Base-by-base conservation (phyloP, 2,888 invertebrate species). In the Xestia xanthographa region DNA sequence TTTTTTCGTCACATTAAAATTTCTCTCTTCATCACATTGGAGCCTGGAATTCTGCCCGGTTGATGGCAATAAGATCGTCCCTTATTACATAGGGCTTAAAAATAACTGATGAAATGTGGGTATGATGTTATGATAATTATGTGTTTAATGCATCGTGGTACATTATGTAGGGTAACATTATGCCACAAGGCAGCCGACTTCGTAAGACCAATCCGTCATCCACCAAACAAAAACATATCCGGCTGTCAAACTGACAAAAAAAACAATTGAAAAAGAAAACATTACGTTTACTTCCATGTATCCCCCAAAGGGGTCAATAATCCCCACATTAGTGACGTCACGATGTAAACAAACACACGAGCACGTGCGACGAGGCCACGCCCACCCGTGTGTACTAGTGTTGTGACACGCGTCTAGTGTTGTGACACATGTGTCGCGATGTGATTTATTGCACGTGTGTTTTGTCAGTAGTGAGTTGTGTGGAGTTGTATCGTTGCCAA, bases 321-420 rank as follows among this genome's bases (percentile, higher is more conserved):
- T 62, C 73, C 53, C 63, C 72, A 67, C 45, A 81, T 82, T 68
- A 79, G 66, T 79, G 79, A 78, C 67, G 74, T 84, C 66, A 76
- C 48, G 38, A 34, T 66, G 82, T 87, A 77, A 86, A 86, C 87
- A 77, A 77, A 71, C 63, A 84, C 20, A 77, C 17, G 43, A 60
- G 29, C 78, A 77, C 82, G 85, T 72, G 86, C 45, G 63, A 26
- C 34, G 43, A 41, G 43, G 53, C 22, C 63, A 73, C 78, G 71
- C 87, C 77, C 79, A 67, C 81, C 60, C 62, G 22, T 20, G 53
- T 48, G 66, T 56, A 48, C 74, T 79, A 86, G 85, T 81, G 84
- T 43, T 77, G 81, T 71, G 79, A 79, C 85, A 77, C 38, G 41
- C 53, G 45, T 41, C 62, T 80, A 74, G 76, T 83, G 75, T 26